Base-by-base conservation (phyloP, 2,888 invertebrate genomes). In the Apotomis betuletana region DNA sequence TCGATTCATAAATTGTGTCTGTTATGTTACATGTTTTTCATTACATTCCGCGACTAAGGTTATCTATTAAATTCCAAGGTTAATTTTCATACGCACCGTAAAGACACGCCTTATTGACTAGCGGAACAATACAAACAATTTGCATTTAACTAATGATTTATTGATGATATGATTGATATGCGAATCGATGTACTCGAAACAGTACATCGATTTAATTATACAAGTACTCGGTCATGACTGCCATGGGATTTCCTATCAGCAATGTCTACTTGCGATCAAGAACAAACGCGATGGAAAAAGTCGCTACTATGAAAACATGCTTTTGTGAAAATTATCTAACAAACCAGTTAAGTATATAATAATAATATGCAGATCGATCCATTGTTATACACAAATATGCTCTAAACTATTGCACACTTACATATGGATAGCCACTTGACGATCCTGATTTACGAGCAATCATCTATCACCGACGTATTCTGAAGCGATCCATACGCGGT, bases 121-220 rank as follows among this genome's bases (percentile, higher is more conserved):
- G 70, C 36, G 73, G 75, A 81, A 83, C 83, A 81, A 80, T 84
- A 77, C 77, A 41, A 6, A 41, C 41, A 41, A 80, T 82, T 81
- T 77, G 76, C 79, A 81, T 80, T 74, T 44, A 62, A 64, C 65
- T 72, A 75, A 74, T 81, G 77, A 82, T 81, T 78, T 76, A 70
- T 65, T 38, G 44, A 58, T 44, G 41, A 41, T 15, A 15, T 15
- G 15, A 15, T 15, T 15, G 15, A 15, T 62, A 63, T 52, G 52
- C 13, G 13, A 52, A 52, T 13, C 5, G 5, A 52, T 5, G 57
- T 36, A 57, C 57, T 3, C 36, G 12, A 36, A 36, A 57, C 12
- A 57, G 27, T 36, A 36, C 57, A 9, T 49, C 49, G 10, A 49
- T 49, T 49, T 49, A 49, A 49, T 10, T 8, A 9, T 49, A 10